phyloP scores from a whole-genome alignment of 2,888 invertebrate genomes.

The Phragmatobia fuliginosa region DNA sequence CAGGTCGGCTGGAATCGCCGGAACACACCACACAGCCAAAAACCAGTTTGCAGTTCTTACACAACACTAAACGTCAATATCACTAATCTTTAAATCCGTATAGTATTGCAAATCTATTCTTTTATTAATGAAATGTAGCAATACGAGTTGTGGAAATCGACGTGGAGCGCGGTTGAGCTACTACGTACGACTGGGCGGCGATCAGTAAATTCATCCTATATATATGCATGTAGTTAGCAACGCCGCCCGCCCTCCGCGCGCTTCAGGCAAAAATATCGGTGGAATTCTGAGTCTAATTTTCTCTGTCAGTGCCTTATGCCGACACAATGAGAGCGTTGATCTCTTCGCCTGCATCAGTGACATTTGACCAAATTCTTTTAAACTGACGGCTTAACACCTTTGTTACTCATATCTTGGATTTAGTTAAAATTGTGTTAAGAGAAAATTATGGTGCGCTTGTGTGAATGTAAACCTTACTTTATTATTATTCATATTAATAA shows the following conservation, averaged over 20 bases:
- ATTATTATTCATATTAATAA: background rate
- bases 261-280: conserved; percentile 82
- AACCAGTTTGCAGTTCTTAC: conserved; percentile 53
- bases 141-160: conserved; percentile 36
- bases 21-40: conserved; percentile 52
- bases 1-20: conserved; percentile 47
- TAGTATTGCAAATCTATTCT: conserved; percentile 37
- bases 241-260: conserved; percentile 75
- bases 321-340: conserved; percentile 85
- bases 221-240: conserved; percentile 70
- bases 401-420: conserved; percentile 55
- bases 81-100: conserved; percentile 58
- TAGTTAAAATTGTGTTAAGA: conserved; percentile 58
- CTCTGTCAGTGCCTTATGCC: conserved; percentile 79
- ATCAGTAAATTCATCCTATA: conserved; percentile 71
- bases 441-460: conserved; percentile 6
- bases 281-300: conserved; percentile 83
- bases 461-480: background rate
- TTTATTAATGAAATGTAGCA: conserved; percentile 32
- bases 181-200: conserved; percentile 79
- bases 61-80: conserved; percentile 61
- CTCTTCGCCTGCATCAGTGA: conserved; percentile 72
- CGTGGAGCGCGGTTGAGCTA: conserved; percentile 61
- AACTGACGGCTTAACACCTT: conserved; percentile 59
- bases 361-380: conserved; percentile 75